Evolutionary conservation across 2,888 invertebrate species (phyloP), one percentile per base, ranked within the genome.

Genomic region (Escarpia spicata): DNA sequence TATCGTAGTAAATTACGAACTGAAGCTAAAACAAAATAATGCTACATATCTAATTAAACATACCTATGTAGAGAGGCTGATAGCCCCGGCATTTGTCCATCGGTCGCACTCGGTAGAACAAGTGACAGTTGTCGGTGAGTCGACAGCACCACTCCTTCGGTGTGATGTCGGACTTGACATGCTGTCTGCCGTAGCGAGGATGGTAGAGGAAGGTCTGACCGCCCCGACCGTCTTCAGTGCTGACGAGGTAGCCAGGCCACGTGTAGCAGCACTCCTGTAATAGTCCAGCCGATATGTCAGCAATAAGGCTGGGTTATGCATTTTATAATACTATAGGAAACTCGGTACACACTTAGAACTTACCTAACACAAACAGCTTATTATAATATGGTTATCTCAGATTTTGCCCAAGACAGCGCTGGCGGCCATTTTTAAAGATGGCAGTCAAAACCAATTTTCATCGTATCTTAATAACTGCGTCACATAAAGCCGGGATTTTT

Each of bases 101-200:
- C 75, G 75, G 75, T 75, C 75, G 19, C 75, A 75, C 75, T 26
- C 75, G 75, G 75, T 75, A 75, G 75, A 75, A 75, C 75, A 75
- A 75, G 75, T 75, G 75, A 1, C 75, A 75, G n/a, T 75, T 75
- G 75, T 75, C 75, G 19, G 75, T 19, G 75, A 15, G n/a, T 75
- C 19, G 75, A 75, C 75, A 75, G 26, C 75, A 75, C 75, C 75
- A 75, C 75, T 19, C n/a, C 75, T 75, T 75, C 19, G 75, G 75
- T n/a, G n/a, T 75, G 19, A 75, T 4, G 75, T 75, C 75, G 26
- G 15, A 26, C n/a, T 3, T 75, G 26, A 75, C 75, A n/a, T 75
- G 75, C 6, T 26, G 75, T 4, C 75, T 15, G 26, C 75, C 19
- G 26, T n/a, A 75, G 75, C 75, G 75, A 75, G 75, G 75, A 6